Evolutionary conservation across 2,888 invertebrate genomes (phyloP), one percentile per base, ranked within the genome.

Genomic region (Nowickia ferox): DNA sequence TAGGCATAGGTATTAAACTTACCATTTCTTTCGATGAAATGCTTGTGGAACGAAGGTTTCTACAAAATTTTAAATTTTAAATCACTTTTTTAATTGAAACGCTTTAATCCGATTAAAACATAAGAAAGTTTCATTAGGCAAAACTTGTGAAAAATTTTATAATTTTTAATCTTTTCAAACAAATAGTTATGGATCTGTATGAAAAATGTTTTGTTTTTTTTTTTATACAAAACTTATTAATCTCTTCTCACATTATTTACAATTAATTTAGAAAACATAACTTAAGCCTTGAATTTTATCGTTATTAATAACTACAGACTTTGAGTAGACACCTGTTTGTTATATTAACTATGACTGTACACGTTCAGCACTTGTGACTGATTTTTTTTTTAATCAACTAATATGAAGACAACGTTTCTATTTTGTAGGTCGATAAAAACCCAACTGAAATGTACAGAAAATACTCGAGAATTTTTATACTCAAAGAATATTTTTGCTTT

Each of bases 1-100:
- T 55, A n/a, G n/a, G 6, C n/a, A 6, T 48, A 13, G 22, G 0
- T 2, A 30, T 30, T 38, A 30, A 30, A 74, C 84, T 84, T 81
- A 84, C 84, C 84, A 84, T 84, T 76, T 81, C 81, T 77, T 77
- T 59, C 17, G 22, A 15, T 61, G 51, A 61, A 42, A 17, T 69
- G 19, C 61, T 74, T 59, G 44, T 42, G 3, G 9, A 11, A 53
- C 5, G 0, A 17, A 19, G 42, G 69, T 22, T 15, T 53, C 22
- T 61, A 13, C 19, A 48, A n/a, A 66, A 46, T 61, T 59, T n/a
- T 38, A 55, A 65, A 75, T 63, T 57, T 8, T 17, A 9, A 40
- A 11, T 66, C 46, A n/a, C 13, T 65, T 9, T 30, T 5, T 44
- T n/a, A 68, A 53, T 69, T 19, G 17, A 17, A 17, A 30, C 63